Evolutionary conservation across 1,140 invertebrate genomes (phyloP), one percentile per base, ranked within the genome.

Genomic region (Nautilus pompilius): DNA sequence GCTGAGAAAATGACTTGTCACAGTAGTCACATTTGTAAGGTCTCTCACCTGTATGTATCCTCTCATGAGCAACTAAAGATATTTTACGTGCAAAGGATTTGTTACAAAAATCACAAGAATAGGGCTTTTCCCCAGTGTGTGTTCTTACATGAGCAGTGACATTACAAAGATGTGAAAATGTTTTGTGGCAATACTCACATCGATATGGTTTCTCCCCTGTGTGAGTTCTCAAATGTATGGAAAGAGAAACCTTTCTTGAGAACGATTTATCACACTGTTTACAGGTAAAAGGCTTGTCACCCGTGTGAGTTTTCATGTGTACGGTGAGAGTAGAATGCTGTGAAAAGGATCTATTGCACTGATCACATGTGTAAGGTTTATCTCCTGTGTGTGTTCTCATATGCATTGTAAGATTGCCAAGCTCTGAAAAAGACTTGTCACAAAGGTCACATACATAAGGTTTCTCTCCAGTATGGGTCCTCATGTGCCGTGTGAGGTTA

Each of bases 31-130:
- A 67, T 24, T 51, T 8, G 45, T 67, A 68, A n/a, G 63, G 69
- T 34, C 58, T 63, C 13, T 69, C 66, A 22, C 65, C 69, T 3
- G 64, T 68, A 75, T 96, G 94, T 0, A 92, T 95, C 76, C 93
- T 93, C 89, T 95, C 90, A 78, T 97, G 93, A 63, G 94, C 94
- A 80, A 95, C 95, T 70, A 96, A 79, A 76, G 95, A 88, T 10
- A 86, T 87, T 5, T 88, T 87, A 69, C 89, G 76, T 2, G 54
- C 63, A 58, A 65, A 71, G 34, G 51, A 4, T 55, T 65, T 60
- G 3, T 76, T 76, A 71, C 83, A 84, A 67, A 71, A 75, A 34
- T 72, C 66, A 62, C 83, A 84, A 55, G 74, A 72, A 30, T 73
- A 80, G 33, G 68, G 75, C 15, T 64, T 65, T 49, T 79, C 77